Conservation (phyloP, 2,888 invertebrate species). For the Drosophila setosimentum region DNA sequence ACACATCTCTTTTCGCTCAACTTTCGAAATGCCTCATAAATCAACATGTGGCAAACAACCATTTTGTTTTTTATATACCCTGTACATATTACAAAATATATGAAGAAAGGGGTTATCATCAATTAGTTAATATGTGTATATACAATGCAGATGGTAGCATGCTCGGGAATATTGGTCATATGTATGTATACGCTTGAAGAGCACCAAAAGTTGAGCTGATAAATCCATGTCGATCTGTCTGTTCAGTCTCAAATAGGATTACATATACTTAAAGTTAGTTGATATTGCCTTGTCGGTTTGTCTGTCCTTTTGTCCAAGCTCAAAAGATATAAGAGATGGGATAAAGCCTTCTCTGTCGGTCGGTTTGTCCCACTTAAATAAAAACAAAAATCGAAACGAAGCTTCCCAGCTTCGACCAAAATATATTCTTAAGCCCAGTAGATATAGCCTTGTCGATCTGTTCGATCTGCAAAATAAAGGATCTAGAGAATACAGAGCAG, state of each 20-base stretch:
- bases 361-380: not conserved
- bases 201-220: not conserved
- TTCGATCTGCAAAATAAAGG: not conserved
- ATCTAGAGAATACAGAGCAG: not conserved
- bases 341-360: not conserved
- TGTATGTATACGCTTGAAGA: not conserved
- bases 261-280: not conserved
- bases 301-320: not conserved
- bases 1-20: conserved; percentile 29
- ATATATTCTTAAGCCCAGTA: too few species aligned
- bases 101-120: not conserved
- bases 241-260: not conserved
- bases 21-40: conserved; percentile 78
- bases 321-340: not conserved
- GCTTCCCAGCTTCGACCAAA: too few species aligned
- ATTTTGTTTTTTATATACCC: conserved; percentile 52
- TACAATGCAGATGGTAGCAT: not conserved
- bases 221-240: not conserved
- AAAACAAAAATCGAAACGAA: too few species aligned
- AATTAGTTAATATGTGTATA: not conserved
- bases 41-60: conserved; percentile 67
- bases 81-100: conserved; percentile 1
- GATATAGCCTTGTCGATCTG: not conserved
- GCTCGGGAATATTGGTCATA: not conserved
- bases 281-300: not conserved